phyloP scores from a whole-genome alignment of 2,888 invertebrate species.

The Trachelus tabidus region DNA sequence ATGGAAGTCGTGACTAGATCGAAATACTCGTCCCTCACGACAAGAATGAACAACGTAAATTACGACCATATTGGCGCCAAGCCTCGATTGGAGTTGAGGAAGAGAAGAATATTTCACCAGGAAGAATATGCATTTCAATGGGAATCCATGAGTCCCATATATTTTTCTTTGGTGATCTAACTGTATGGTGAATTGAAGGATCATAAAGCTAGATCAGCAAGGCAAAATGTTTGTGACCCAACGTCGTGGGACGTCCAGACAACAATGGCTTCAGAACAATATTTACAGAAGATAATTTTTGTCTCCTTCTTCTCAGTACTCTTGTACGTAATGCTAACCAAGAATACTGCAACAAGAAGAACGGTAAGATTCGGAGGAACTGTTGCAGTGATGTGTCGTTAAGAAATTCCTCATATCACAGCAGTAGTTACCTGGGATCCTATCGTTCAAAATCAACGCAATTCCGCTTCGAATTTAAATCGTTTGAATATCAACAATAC shows the following conservation, averaged over 20 bases:
- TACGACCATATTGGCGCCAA: not conserved
- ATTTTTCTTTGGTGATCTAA: conserved; percentile 72
- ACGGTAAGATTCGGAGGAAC: conserved; percentile 55
- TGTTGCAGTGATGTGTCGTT: conserved; percentile 59
- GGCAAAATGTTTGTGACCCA: conserved; percentile 51
- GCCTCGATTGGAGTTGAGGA: not conserved
- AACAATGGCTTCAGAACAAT: not conserved
- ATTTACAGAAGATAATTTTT: not conserved
- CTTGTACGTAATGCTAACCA: not conserved
- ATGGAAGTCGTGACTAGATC: conserved; percentile 65
- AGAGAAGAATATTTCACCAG: not conserved
- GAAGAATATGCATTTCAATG: not conserved
- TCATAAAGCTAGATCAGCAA: conserved; percentile 67
- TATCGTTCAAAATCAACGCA: conserved; percentile 33
- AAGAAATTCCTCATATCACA: conserved; percentile 60
- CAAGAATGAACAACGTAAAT: conserved; percentile 21
- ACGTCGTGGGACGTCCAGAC: conserved; percentile 30
- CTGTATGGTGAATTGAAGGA: conserved; percentile 65
- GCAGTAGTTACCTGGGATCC: conserved; percentile 62
- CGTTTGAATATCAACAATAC: not conserved
- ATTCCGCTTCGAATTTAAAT: not conserved
- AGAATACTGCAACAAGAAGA: conserved; percentile 31
- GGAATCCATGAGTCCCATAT: conserved; percentile 37
- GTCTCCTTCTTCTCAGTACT: not conserved
- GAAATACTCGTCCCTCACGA: conserved; percentile 63